These are phyloP conservation scores for Bubalus kerabau DNA, from an alignment of 2,113 vertebrate genomes.

Conservation along the genomic window DNA sequence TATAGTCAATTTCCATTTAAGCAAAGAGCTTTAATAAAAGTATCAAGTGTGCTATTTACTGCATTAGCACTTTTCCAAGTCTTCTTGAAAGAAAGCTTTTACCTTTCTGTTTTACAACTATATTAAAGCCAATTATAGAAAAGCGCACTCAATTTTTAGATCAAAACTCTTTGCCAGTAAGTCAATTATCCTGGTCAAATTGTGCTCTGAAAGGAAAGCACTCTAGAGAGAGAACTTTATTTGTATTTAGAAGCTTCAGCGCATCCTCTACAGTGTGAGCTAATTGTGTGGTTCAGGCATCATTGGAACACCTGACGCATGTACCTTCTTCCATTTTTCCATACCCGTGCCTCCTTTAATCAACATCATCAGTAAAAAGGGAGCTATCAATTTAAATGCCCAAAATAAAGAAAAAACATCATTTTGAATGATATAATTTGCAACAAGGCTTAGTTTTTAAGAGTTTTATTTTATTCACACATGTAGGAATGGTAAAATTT, in stretches of 20 bases:
- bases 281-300: rapidly evolving
- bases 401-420: neutral
- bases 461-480: neutral
- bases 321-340: neutral
- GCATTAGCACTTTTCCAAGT: conserved; percentile 41
- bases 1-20: conserved; percentile 55
- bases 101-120: conserved; percentile 6
- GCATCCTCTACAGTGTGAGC: rapidly evolving
- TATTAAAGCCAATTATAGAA: conserved; percentile 26
- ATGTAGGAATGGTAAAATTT: neutral
- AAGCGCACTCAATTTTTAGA: neutral
- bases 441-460: neutral
- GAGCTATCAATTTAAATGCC: neutral
- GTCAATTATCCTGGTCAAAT: neutral
- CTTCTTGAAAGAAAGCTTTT: conserved; percentile 22
- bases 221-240: neutral
- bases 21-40: conserved; percentile 42
- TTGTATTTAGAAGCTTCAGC: neutral
- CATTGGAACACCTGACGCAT: neutral
- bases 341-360: neutral
- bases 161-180: neutral
- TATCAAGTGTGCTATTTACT: conserved; percentile 41
- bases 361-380: neutral
- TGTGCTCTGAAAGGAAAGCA: neutral
- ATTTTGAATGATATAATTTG: neutral